Evolutionary conservation across 1,140 invertebrate genomes (phyloP).

Genomic region (Grapholita molesta): DNA sequence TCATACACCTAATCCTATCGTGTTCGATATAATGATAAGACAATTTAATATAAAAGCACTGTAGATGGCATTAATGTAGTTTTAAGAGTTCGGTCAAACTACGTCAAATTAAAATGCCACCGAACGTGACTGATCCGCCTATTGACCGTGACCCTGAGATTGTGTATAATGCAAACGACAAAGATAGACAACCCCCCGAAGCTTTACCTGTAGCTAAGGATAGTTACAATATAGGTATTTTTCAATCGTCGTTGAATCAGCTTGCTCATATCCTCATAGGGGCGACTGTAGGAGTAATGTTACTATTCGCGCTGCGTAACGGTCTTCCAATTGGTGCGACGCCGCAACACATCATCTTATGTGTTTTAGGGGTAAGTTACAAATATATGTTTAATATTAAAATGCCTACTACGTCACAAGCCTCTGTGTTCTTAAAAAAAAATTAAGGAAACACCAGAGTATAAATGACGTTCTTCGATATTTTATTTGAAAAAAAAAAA

Average conservation of each 20-base stretch:
- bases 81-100: not conserved
- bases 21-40: not conserved
- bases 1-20: not conserved
- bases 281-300: constrained; percentile 30
- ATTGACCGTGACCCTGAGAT: constrained; percentile 22
- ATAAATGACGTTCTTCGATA: no score
- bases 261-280: constrained; percentile 49
- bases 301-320: constrained; percentile 34
- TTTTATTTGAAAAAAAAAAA: no score
- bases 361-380: constrained; percentile 53
- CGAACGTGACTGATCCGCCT: constrained; percentile 28
- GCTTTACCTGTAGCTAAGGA: constrained; percentile 25
- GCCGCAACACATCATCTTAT: constrained; percentile 44
- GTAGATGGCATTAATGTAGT: not conserved
- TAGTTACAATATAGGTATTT: constrained; percentile 37
- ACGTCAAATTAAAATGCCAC: constrained; percentile 30
- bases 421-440: no score
- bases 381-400: no score
- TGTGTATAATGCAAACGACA: constrained; percentile 10
- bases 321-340: constrained; percentile 34
- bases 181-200: not conserved
- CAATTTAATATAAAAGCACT: not conserved
- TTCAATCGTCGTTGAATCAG: constrained; percentile 40
- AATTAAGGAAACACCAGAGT: no score
- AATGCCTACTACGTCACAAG: no score